Percentiles rank a stretch among this genome's conserved stretches.
phyloP scores from a whole-genome alignment of 1,140 invertebrate species.

The Drosophila subpulchrella region DNA sequence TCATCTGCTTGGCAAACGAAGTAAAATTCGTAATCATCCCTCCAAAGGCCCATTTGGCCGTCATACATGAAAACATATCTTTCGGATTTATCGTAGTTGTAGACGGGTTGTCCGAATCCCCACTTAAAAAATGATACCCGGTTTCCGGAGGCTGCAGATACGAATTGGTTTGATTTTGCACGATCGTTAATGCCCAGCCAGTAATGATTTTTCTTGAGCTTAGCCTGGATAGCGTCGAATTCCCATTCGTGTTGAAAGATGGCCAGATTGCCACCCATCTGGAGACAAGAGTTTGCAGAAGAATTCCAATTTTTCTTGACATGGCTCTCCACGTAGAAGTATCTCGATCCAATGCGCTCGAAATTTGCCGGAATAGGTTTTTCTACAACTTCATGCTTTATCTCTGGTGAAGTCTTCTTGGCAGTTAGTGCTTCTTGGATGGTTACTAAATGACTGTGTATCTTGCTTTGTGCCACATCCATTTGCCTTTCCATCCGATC shows the following conservation, averaged over 20 bases:
- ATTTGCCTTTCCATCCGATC: background rate
- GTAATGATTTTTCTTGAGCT: background rate
- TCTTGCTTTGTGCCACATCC: too few relatives aligned
- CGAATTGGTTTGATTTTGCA: background rate
- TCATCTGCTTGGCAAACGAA: background rate
- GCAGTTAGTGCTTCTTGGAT: too few relatives aligned
- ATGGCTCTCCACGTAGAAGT: background rate
- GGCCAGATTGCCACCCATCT: background rate
- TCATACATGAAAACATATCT: background rate
- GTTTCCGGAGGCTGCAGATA: background rate
- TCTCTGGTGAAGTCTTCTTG: too few relatives aligned
- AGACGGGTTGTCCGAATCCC: background rate
- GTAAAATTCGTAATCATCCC: background rate
- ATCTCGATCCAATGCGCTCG: background rate
- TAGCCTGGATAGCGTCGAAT: background rate
- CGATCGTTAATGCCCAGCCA: background rate
- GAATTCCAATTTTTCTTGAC: background rate
- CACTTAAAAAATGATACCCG: background rate
- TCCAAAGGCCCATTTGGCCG: background rate
- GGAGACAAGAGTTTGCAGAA: background rate
- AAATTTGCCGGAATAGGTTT: background rate
- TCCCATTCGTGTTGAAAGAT: background rate
- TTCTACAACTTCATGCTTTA: background rate
- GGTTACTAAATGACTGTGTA: too few relatives aligned
- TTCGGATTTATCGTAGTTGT: background rate